Evolutionary conservation across 2,113 vertebrate genomes (phyloP).

Genomic region (Toxostoma redivivum): DNA sequence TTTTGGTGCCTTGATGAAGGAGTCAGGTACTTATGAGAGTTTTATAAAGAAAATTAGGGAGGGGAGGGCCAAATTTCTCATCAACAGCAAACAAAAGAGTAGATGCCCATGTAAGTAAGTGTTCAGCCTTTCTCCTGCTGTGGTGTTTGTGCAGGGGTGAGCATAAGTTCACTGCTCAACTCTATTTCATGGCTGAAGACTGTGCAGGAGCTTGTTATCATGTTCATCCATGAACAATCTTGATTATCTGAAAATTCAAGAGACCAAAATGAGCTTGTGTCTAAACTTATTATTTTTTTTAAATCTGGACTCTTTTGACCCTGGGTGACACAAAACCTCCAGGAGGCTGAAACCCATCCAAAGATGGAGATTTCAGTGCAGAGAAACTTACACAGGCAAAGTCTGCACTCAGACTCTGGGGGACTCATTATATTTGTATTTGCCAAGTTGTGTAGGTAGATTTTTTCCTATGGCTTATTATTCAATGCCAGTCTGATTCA

Average conservation of each 20-base stretch:
- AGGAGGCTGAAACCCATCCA: background rate
- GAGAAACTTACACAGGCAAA: background rate
- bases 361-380: background rate
- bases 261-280: background rate
- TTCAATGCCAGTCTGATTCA: conserved; percentile 32
- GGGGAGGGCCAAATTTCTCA: background rate
- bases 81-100: background rate
- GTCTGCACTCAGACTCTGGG: background rate
- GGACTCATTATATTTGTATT: background rate
- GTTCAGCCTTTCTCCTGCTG: background rate
- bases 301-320: background rate
- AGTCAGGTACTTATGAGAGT: background rate
- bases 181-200: background rate
- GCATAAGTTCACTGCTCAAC: background rate
- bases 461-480: background rate
- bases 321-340: background rate
- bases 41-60: background rate
- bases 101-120: background rate
- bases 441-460: background rate
- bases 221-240: background rate
- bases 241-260: background rate
- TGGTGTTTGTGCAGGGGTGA: background rate
- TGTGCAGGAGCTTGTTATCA: background rate
- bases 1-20: background rate
- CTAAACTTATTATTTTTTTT: background rate